Percentiles rank a stretch among this genome's conserved stretches.
Evolutionary conservation across 2,113 vertebrate species (phyloP).

Genomic region (Nothocercus nigrocapillus): DNA sequence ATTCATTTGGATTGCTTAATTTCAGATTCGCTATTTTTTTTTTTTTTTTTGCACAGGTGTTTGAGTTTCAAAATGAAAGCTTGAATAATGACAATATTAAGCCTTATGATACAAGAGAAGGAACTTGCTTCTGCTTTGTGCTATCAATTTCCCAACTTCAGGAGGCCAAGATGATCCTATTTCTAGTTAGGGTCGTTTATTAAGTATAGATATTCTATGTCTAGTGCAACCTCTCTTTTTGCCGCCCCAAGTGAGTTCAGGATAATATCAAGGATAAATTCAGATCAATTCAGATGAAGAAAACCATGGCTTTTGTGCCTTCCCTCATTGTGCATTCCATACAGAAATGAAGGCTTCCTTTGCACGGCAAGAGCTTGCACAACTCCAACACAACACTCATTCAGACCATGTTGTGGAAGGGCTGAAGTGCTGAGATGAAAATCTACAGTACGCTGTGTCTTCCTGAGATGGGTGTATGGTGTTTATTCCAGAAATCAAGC

Average conservation of each 20-base stretch:
- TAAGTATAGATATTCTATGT: slow-evolving; percentile 44
- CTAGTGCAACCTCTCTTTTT: neutral
- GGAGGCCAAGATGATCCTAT: neutral
- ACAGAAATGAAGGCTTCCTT: neutral
- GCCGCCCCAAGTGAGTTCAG: neutral
- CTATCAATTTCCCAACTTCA: neutral
- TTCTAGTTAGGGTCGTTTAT: neutral
- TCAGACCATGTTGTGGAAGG: neutral
- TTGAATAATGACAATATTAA: neutral
- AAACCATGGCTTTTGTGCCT: neutral
- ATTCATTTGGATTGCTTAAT: neutral
- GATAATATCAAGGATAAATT: neutral
- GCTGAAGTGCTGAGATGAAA: neutral
- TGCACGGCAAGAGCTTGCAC: neutral
- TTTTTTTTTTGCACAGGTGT: neutral
- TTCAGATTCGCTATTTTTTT: slow-evolving; percentile 30
- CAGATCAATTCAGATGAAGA: neutral
- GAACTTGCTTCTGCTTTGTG: neutral
- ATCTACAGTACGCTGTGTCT: neutral
- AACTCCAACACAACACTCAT: neutral
- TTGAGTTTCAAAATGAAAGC: slow-evolving; percentile 35
- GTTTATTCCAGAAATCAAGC: neutral
- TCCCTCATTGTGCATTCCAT: neutral
- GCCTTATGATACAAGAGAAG: neutral
- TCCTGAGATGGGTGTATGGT: neutral